Evolutionary conservation across 2,797 vertebrate species (phyloP), one percentile per base, ranked within the genome.

Genomic region (Decapterus maruadsi): DNA sequence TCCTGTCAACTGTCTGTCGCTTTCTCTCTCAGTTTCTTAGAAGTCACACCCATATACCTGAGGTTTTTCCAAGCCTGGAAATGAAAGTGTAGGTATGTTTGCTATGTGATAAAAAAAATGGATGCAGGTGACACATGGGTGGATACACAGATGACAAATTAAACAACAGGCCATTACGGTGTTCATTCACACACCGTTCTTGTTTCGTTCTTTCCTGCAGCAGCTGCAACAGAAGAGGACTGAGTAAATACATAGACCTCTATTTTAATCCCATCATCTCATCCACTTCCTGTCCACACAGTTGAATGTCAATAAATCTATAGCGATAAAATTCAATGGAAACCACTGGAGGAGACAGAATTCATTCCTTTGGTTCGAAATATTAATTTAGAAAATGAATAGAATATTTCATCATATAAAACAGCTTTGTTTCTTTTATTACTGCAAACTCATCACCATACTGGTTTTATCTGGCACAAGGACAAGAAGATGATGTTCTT

Each of bases 41-140:
- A 72, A 80, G 8, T 59, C 54, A 19, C 53, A 0, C 54, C 38
- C 22, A 1, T 57, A 54, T 20, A 42, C 2, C 1, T 10, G 20
- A 12, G 43, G 4, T 16, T 46, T 58, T 65, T 72, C 56, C 31
- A 46, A 16, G 9, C 5, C 7, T 20, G 34, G 16, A 70, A 72
- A 60, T 53, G 61, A 79, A 85, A 81, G 75, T 43, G 10, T 26
- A 74, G 77, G 77, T 71, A 59, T 68, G 74, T 43, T 16, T 4
- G 0, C 10, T n/a, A 40, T 70, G 72, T 4, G 51, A 45, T 9
- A 22, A 34, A 51, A 58, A 26, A 3, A 3, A 26, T 3, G 57
- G 50, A 6, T 1, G 59, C 54, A 59, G 67, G 59, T 55, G 68
- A 78, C 74, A 61, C 0, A 31, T 46, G 57, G 50, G 78, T 22